Conservation (phyloP, 2,888 invertebrate species). For the Drosophila borborema region DNA sequence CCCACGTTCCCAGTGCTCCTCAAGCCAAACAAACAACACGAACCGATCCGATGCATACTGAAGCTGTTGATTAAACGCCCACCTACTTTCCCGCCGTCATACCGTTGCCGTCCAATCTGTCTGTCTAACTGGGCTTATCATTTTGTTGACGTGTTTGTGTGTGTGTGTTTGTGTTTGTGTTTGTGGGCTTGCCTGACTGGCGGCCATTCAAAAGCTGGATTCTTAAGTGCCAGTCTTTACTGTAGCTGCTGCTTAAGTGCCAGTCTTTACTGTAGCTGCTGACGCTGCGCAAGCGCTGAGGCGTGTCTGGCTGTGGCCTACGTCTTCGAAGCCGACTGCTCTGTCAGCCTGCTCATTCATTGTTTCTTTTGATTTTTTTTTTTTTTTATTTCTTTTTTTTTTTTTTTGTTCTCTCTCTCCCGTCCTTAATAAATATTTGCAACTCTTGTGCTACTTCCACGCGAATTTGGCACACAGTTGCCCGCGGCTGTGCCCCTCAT, state of each 20-base stretch:
- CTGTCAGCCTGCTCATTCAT: conserved; percentile 45
- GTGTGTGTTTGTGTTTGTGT: background rate
- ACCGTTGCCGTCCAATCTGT: conserved; percentile 30
- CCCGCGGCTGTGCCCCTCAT: conserved; percentile 10
- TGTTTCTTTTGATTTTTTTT: conserved; percentile 29
- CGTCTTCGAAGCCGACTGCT: conserved; percentile 23
- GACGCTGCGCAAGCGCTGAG: conserved; percentile 60
- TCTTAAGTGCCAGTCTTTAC: conserved; percentile 54
- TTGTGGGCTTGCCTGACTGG: conserved; percentile 58
- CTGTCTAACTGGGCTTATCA: conserved; percentile 65
- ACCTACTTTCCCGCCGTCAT: conserved; percentile 60
- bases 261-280: conserved; percentile 26
- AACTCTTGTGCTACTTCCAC: conserved; percentile 59
- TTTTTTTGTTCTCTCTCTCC: conserved; percentile 16
- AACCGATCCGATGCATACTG: conserved; percentile 14
- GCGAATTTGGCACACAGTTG: conserved; percentile 60
- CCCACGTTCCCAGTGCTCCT: conserved; percentile 53
- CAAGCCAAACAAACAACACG: background rate
- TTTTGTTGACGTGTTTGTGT: conserved; percentile 21
- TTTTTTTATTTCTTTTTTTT: background rate
- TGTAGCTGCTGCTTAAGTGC: conserved; percentile 46
- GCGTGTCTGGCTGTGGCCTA: conserved; percentile 51
- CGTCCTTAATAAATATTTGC: conserved; percentile 50
- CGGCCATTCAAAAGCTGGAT: conserved; percentile 55
- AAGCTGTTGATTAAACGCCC: conserved; percentile 64